These are phyloP conservation scores for Heliocidaris erythrogramma DNA, from an alignment of 35 echinoderm and acorn worm genomes.

Conservation along the genomic window DNA sequence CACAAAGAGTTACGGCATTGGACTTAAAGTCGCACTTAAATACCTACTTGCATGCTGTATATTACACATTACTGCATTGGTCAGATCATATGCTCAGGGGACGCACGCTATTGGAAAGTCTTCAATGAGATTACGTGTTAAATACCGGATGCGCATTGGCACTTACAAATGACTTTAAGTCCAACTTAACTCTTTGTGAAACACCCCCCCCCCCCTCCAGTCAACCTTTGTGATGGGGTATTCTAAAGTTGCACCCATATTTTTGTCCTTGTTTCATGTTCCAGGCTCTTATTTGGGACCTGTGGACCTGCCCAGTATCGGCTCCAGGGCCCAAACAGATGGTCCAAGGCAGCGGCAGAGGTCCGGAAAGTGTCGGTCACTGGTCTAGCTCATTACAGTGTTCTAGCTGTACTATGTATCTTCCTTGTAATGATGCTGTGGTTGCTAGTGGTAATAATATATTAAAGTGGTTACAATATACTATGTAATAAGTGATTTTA, in stretches of 20 bases:
- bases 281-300: conserved; percentile 79
- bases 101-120: too few species aligned
- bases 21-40: too few species aligned
- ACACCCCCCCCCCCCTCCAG: too few species aligned
- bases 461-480: not conserved
- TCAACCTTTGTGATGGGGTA: not conserved
- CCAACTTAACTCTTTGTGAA: too few species aligned
- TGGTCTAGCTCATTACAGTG: conserved; percentile 66
- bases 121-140: too few species aligned
- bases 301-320: conserved; percentile 95
- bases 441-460: not conserved
- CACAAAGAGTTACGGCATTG: too few species aligned
- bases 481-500: not conserved
- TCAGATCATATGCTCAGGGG: too few species aligned
- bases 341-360: conserved; percentile 68
- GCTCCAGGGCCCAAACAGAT: conserved; percentile 80
- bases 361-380: conserved; percentile 79
- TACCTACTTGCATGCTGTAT: too few species aligned
- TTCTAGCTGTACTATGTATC: not conserved
- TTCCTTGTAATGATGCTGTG: conserved; percentile 9
- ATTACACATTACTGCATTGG: too few species aligned
- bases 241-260: too few species aligned
- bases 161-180: too few species aligned
- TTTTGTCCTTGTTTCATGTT: not conserved
- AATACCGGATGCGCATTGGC: too few species aligned